These are phyloP conservation scores for Conops quadrifasciatus DNA, from an alignment of 2,888 invertebrate genomes.

Conservation along the genomic window DNA sequence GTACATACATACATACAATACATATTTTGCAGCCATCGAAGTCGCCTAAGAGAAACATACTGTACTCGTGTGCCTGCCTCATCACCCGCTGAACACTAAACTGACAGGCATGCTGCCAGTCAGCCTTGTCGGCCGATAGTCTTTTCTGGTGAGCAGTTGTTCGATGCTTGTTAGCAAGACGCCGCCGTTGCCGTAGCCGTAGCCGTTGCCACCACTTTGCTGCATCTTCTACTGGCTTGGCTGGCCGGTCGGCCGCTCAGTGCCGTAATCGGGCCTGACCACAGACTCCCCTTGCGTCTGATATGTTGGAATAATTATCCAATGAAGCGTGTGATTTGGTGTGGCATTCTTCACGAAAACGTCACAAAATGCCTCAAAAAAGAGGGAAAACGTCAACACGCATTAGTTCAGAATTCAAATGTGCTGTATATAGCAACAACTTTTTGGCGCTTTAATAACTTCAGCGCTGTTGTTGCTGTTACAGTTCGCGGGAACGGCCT, in stretches of 20 bases:
- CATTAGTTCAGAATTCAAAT: slow-evolving; percentile 48
- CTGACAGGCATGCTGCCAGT: no score
- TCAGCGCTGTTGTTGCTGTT: not conserved
- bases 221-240: not conserved
- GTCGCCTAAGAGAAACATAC: no score
- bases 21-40: no score
- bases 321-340: slow-evolving; percentile 56
- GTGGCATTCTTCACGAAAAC: slow-evolving; percentile 51
- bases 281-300: slow-evolving; percentile 12
- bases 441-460: not conserved
- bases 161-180: not conserved
- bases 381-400: slow-evolving; percentile 54
- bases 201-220: no score
- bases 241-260: slow-evolving; percentile 13
- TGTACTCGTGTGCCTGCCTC: no score
- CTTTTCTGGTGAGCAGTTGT: slow-evolving; percentile 1
- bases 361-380: slow-evolving; percentile 16
- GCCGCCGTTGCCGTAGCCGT: no score
- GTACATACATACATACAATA: no score
- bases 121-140: not conserved
- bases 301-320: slow-evolving; percentile 44
- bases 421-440: slow-evolving; percentile 18
- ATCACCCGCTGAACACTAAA: no score
- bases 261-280: not conserved
- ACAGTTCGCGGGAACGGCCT: not conserved